These are phyloP conservation scores for Allobates femoralis DNA, from an alignment of 2,797 vertebrate genomes.

Conservation along the genomic window DNA sequence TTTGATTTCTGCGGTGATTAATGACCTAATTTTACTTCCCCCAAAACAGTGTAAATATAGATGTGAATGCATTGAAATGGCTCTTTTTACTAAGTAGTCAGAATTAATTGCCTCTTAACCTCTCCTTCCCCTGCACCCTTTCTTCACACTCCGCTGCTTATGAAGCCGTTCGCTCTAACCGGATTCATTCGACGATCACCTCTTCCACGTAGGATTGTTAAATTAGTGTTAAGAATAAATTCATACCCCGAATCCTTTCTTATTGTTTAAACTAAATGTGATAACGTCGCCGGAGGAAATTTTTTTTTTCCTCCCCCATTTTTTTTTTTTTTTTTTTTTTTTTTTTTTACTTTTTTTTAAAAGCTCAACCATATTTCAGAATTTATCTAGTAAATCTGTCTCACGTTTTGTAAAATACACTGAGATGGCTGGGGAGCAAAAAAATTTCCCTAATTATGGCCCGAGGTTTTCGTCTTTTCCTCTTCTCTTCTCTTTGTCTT, in stretches of 20 bases:
- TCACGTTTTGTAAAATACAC: constrained; percentile 58
- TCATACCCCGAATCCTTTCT: constrained; percentile 66
- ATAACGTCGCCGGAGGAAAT: constrained; percentile 68
- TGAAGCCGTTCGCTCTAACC: constrained; percentile 69
- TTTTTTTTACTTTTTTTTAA: constrained; percentile 47
- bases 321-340: constrained; percentile 54
- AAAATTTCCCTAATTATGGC: constrained; percentile 66
- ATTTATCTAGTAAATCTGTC: background rate
- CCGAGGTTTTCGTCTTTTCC: constrained; percentile 33
- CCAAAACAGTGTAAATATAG: constrained; percentile 67
- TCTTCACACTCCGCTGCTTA: constrained; percentile 63
- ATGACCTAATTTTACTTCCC: constrained; percentile 72
- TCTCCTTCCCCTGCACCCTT: constrained; percentile 61
- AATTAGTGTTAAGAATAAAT: constrained; percentile 71
- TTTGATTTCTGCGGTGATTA: constrained; percentile 75
- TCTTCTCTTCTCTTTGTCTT: background rate
- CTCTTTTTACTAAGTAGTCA: constrained; percentile 66
- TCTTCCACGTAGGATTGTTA: constrained; percentile 66
- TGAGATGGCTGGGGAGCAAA: constrained; percentile 50
- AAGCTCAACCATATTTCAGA: constrained; percentile 44
- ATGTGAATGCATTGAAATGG: constrained; percentile 67
- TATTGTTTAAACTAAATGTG: constrained; percentile 70
- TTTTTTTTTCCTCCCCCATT: background rate
- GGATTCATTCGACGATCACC: constrained; percentile 63
- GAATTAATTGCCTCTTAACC: constrained; percentile 71